These are phyloP conservation scores for Plotosus lineatus DNA, from an alignment of 2,113 vertebrate genomes.

Conservation along the genomic window DNA sequence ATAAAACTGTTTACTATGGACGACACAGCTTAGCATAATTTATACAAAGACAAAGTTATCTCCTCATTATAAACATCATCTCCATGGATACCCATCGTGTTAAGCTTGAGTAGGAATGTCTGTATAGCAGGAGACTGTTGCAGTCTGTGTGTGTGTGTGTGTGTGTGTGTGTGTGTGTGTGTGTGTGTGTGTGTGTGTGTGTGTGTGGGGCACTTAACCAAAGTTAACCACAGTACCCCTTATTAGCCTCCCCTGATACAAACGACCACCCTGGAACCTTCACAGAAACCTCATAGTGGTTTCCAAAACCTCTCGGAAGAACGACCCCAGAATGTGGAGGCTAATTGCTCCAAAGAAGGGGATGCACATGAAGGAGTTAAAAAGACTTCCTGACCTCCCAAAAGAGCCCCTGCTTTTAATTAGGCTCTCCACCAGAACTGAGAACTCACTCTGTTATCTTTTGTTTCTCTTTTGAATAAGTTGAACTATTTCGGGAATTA, in stretches of 20 bases:
- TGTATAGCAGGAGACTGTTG: neutral
- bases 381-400: constrained; percentile 16
- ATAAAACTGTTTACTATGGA: neutral
- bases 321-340: constrained; percentile 28
- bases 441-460: neutral
- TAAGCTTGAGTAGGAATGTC: neutral
- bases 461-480: constrained; percentile 1
- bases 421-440: constrained; percentile 20
- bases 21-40: neutral
- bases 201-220: constrained; percentile 32
- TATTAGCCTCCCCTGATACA: constrained; percentile 30
- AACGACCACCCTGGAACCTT: constrained; percentile 47
- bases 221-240: constrained; percentile 35
- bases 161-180: neutral
- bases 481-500: neutral
- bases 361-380: neutral
- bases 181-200: constrained; percentile 12
- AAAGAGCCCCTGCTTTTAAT: constrained; percentile 39
- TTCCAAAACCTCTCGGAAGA: constrained; percentile 25
- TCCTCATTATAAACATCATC: neutral
- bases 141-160: neutral
- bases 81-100: neutral
- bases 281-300: constrained; percentile 46
- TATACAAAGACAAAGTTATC: neutral
- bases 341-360: constrained; percentile 48